A percentile compares a stretch with the other conserved stretches of the same genome.
These are phyloP conservation scores for Muraenolepis orangiensis DNA, from an alignment of 2,797 vertebrate genomes.

Conservation along the genomic window DNA sequence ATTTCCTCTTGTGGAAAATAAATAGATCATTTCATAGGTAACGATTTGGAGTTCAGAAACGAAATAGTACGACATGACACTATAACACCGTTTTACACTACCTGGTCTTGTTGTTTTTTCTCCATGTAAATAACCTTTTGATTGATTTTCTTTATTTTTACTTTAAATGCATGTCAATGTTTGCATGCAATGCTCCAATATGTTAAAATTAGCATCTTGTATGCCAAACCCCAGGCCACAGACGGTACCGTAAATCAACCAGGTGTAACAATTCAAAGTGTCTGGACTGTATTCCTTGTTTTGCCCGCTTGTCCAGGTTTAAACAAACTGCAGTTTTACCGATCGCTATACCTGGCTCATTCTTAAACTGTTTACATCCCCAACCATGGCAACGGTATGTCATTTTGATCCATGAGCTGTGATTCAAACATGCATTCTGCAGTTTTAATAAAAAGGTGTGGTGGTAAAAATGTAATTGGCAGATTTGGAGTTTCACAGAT, in stretches of 20 bases:
- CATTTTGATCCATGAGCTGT: not conserved
- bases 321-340: not conserved
- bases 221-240: not conserved
- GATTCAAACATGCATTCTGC: not conserved
- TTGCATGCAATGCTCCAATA: constrained; percentile 42
- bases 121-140: constrained; percentile 56
- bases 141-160: constrained; percentile 28
- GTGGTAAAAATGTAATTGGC: not conserved
- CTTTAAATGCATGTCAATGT: constrained; percentile 54
- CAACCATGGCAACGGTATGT: not conserved
- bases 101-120: constrained; percentile 28
- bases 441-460: not conserved
- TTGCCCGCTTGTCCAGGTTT: not conserved
- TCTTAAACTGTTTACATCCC: no score
- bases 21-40: not conserved
- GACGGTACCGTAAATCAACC: not conserved
- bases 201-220: not conserved
- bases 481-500: not conserved
- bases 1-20: not conserved
- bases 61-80: not conserved
- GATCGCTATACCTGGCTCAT: not conserved
- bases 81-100: constrained; percentile 27
- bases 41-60: not conserved
- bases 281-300: not conserved
- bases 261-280: not conserved